Base-by-base conservation (phyloP, 2,888 invertebrate species). In the Trachelus stipa region DNA sequence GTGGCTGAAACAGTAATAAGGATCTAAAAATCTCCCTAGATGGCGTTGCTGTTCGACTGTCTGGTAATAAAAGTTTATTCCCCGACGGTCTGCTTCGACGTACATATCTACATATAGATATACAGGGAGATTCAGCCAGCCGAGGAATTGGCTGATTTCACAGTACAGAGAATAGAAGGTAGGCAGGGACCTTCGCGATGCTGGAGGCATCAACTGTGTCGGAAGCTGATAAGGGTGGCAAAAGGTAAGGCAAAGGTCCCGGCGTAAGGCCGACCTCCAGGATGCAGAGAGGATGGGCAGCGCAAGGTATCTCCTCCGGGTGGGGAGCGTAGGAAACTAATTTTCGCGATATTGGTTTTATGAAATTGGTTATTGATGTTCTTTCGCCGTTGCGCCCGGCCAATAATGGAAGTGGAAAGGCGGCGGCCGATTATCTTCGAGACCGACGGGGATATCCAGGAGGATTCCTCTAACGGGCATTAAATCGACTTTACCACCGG, bases 281-380 rank as follows among this genome's bases (percentile, higher is more conserved):
- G 40, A 40, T 34, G 34, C 34, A 34, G 34, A 34, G 40, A 56
- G 40, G 40, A 56, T 23, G 40, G 40, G 40, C 40, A 56, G 40
- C 40, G 23, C 40, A 23, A 9, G 40, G 40, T 56, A 23, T 23
- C 23, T 23, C 4, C 23, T 23, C 4, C 12, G 40, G 40, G 6
- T 6, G 40, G 40, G 40, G 40, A 56, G 6, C 23, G 40, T 56
- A 79, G 83, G 84, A 88, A 90, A 90, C 89, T 89, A 90, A 90
- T 90, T 89, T 89, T 89, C 88, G 86, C 87, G 87, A 88, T 90
- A 90, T 90, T 89, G 89, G 87, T 87, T 89, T 89, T 89, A 86
- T 85, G 87, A 88, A 89, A 89, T 89, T 89, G 89, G 87, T 89
- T 89, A 89, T 89, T 87, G 89, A 89, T 89, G 88, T 88, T 88